phyloP scores from a whole-genome alignment of 2,888 invertebrate genomes.

The Eupithecia subfuscata region DNA sequence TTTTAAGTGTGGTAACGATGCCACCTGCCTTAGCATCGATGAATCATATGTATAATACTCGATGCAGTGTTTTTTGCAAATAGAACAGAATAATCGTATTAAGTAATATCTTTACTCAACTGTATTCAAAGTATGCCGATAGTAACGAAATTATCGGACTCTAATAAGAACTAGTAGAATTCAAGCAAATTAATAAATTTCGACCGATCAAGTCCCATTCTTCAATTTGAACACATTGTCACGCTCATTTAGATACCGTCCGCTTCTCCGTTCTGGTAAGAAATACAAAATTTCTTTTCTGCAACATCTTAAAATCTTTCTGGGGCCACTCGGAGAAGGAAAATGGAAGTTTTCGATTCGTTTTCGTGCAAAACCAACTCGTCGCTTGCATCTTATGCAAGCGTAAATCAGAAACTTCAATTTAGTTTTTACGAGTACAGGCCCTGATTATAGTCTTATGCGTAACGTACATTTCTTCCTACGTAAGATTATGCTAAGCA shows the following conservation, averaged over 20 bases:
- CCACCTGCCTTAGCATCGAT: neutral
- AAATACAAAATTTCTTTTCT: neutral
- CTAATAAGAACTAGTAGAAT: neutral
- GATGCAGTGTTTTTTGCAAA: neutral
- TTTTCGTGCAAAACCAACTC: no score
- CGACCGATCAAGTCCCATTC: constrained; percentile 54
- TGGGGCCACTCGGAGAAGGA: no score
- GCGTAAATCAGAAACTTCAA: no score
- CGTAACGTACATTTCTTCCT: no score
- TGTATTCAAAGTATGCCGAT: neutral
- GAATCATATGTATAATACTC: neutral
- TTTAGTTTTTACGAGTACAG: no score
- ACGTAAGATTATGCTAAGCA: no score
- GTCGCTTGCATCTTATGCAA: no score
- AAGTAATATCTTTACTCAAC: neutral
- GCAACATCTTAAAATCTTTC: neutral
- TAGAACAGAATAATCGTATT: neutral
- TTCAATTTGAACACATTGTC: constrained; percentile 30
- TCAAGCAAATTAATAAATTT: constrained; percentile 5
- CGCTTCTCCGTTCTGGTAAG: neutral
- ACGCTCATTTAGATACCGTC: constrained; percentile 14
- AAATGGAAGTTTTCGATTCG: no score
- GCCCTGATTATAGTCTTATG: no score
- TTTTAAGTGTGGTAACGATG: neutral
- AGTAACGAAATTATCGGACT: no score